phyloP scores from a whole-genome alignment of 2,888 invertebrate genomes.

The Calliphora vomitoria region DNA sequence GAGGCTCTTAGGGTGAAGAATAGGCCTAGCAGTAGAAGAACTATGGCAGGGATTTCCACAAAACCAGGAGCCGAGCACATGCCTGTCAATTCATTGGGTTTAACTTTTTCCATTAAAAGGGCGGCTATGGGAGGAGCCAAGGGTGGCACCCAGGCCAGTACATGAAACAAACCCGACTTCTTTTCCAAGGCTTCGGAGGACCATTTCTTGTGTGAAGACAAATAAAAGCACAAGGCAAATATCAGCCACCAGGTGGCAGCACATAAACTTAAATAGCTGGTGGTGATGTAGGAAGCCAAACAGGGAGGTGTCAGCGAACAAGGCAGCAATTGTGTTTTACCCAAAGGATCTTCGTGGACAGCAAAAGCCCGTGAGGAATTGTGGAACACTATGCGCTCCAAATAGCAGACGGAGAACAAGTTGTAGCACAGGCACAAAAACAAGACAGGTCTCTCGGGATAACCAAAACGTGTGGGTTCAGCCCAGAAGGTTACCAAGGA shows the following conservation, averaged over 20 bases:
- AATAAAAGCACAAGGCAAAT: slow-evolving; percentile 94
- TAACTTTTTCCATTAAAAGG: slow-evolving; percentile 90
- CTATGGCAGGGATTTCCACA: slow-evolving; percentile 82
- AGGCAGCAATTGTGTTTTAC: slow-evolving; percentile 73
- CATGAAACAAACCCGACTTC: slow-evolving; percentile 93
- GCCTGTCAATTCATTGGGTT: slow-evolving; percentile 92
- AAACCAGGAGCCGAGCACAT: slow-evolving; percentile 89
- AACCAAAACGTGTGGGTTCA: slow-evolving; percentile 94
- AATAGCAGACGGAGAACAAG: slow-evolving; percentile 90
- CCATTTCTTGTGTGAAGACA: slow-evolving; percentile 96
- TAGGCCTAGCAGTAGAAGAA: slow-evolving; percentile 80
- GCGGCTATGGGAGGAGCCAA: slow-evolving; percentile 94
- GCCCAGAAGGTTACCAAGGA: slow-evolving; percentile 94
- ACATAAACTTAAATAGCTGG: slow-evolving; percentile 92
- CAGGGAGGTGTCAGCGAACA: slow-evolving; percentile 87
- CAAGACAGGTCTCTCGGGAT: slow-evolving; percentile 96
- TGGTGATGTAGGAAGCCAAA: slow-evolving; percentile 90
- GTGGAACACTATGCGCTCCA: slow-evolving; percentile 87
- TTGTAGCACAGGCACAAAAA: slow-evolving; percentile 95
- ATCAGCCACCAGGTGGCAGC: slow-evolving; percentile 95
- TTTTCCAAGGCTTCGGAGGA: slow-evolving; percentile 95
- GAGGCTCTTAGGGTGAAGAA: slow-evolving; percentile 84
- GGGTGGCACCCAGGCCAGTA: slow-evolving; percentile 94
- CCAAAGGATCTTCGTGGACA: slow-evolving; percentile 83
- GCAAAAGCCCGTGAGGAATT: slow-evolving; percentile 81